Evolutionary conservation across 2,797 vertebrate species (phyloP), one percentile per base, ranked within the genome.

Genomic region (Anisognathus igniventris): DNA sequence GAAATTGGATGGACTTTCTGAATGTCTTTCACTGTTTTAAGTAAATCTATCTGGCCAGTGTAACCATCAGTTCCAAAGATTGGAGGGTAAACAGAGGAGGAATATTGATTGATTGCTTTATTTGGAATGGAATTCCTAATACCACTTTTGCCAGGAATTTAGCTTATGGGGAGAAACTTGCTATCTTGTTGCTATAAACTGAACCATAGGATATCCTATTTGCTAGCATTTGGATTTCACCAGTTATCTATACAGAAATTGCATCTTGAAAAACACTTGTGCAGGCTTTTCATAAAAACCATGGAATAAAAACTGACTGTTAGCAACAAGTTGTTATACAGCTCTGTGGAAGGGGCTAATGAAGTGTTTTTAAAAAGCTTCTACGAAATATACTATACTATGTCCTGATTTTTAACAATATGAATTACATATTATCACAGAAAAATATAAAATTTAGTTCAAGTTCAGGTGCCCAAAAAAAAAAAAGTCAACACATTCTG

Each of bases 1-100:
- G 97, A 97, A 97, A 98, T 96, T 97, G 97, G 96, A 97, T 97
- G 97, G 97, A 97, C 97, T 97, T 97, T 97, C 97, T 97, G 95
- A 98, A 98, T 97, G 97, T 97, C 96, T 98, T 97, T 98, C 96
- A 96, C 96, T 93, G 94, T 97, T 97, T 94, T 97, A 97, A 98
- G 96, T 96, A 98, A 97, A 97, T 97, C 94, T 94, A 95, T 98
- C 96, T 98, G 97, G 95, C 91, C 95, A 94, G 86, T 39, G 30
- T 96, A 97, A 97, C 97, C 94, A 96, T 96, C 95, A 95, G 91
- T 97, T 97, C 95, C 95, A 90, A 97, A 97, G 96, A 97, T 67
- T 96, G 88, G 95, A 95, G 87, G 95, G 91, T 97, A 98, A 98
- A 97, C 93, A 96, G 86, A 94, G 92, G 87, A 97, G 91, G 95